Evolutionary conservation across 2,888 invertebrate genomes (phyloP), one percentile per base, ranked within the genome.

Genomic region (Pogonocherus hispidulus): DNA sequence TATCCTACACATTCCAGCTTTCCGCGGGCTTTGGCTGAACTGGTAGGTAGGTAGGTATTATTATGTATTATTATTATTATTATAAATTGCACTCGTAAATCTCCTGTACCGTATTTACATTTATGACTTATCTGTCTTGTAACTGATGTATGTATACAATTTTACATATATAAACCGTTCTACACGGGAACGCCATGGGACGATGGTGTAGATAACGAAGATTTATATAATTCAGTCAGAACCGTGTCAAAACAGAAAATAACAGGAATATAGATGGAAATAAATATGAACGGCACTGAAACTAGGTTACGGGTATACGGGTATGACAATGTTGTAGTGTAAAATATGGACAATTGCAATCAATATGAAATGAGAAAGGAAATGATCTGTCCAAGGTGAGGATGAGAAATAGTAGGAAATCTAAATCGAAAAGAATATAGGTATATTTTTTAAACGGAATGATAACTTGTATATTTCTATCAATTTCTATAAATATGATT

Each of bases 81-180:
- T 23, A 32, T 49, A 63, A 63, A 63, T 52, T 51, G 35, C 63
- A 27, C 37, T 52, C 63, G 52, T 64, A 55, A 32, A 64, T 64
- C 32, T 27, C 19, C 23, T 55, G 47, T 18, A 20, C 46, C 55
- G 23, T 46, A 55, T 55, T 64, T 64, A 47, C 64, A 64, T 55
- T 54, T 64, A 64, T 55, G 54, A 55, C 54, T 47, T 27, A 41
- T 47, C 46, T 35, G 27, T 54, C 1, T 9, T 20, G 59, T 47
- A 19, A 47, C 32, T 47, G 47, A 59, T 47, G 59, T 27, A 32
- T 9, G 59, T 47, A 41, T 16, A 41, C 41, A 59, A 49, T 59
- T 59, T 59, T 44, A n/a, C 20, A 19, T 47, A n/a, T n/a, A 52
- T 5, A 23, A 16, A 14, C 20, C 59, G 18, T 46, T 46, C 46